Conservation (phyloP, 2,797 vertebrate species). For the Halcyon leucocephala region DNA sequence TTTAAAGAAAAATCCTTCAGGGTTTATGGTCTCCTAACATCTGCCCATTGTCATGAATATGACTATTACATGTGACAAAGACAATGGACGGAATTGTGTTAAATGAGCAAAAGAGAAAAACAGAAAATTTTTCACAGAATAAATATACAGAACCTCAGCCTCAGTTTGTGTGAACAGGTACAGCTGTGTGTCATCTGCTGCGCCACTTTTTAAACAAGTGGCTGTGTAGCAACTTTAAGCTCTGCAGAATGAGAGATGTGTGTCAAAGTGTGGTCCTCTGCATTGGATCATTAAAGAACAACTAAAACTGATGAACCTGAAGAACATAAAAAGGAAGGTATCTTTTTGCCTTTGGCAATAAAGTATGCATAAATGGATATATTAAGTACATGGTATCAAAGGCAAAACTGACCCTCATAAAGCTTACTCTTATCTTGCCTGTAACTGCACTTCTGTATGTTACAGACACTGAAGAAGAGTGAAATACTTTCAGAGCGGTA, state of each 20-base stretch:
- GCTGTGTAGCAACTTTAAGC: not conserved
- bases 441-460: not conserved
- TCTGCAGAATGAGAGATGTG: not conserved
- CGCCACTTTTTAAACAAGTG: not conserved
- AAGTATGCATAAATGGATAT: not conserved
- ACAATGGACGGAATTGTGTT: not conserved
- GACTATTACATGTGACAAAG: not conserved
- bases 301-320: not conserved
- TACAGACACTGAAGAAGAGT: not conserved
- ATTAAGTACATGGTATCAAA: not conserved
- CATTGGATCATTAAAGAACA: not conserved
- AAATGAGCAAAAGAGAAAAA: not conserved
- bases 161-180: not conserved
- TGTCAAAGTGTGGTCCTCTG: not conserved
- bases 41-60: not conserved
- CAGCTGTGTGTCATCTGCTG: not conserved
- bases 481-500: constrained; percentile 53
- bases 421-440: not conserved
- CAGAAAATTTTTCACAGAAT: not conserved
- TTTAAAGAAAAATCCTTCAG: not conserved
- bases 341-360: not conserved
- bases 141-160: not conserved
- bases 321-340: not conserved
- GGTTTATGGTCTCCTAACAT: not conserved
- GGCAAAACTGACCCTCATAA: not conserved